These are phyloP conservation scores for Anniella stebbinsi DNA, from an alignment of 2,797 vertebrate species.

Conservation along the genomic window DNA sequence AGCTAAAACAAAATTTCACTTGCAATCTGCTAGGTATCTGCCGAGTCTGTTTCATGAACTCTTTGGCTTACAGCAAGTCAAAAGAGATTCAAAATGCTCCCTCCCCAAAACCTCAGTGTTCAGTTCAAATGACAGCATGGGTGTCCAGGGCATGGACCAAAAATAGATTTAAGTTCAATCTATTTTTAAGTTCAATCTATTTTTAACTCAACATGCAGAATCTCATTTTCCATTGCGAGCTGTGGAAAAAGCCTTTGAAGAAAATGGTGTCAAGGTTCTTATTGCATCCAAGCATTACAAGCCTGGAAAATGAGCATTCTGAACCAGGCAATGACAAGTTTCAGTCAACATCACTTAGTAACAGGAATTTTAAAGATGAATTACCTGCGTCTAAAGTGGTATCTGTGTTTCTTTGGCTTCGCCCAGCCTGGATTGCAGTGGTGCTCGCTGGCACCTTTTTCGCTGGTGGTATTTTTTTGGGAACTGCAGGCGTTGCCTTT, in stretches of 20 bases:
- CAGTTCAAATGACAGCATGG: neutral
- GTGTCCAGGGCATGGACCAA: neutral
- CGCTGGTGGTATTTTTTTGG: conserved; percentile 69
- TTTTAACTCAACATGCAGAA: neutral
- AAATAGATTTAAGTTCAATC: neutral
- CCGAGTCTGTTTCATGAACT: neutral
- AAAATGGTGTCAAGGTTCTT: neutral
- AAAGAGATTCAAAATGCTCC: neutral
- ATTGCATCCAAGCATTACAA: neutral
- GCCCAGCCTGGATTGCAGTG: conserved; percentile 61
- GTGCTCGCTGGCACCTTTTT: conserved; percentile 72
- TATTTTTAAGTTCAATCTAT: conserved; percentile 3
- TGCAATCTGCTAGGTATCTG: neutral
- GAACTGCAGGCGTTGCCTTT: conserved; percentile 72
- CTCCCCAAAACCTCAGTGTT: neutral
- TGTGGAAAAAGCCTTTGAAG: neutral
- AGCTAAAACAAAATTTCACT: neutral
- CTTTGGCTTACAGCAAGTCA: neutral
- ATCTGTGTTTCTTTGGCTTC: conserved; percentile 81
- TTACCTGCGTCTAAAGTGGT: conserved; percentile 78
- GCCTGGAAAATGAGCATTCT: neutral
- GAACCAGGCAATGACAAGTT: neutral
- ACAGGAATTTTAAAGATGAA: neutral
- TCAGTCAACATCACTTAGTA: neutral
- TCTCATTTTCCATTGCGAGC: neutral